phyloP scores from a whole-genome alignment of 1,140 invertebrate genomes.

The Phthorimaea operculella region DNA sequence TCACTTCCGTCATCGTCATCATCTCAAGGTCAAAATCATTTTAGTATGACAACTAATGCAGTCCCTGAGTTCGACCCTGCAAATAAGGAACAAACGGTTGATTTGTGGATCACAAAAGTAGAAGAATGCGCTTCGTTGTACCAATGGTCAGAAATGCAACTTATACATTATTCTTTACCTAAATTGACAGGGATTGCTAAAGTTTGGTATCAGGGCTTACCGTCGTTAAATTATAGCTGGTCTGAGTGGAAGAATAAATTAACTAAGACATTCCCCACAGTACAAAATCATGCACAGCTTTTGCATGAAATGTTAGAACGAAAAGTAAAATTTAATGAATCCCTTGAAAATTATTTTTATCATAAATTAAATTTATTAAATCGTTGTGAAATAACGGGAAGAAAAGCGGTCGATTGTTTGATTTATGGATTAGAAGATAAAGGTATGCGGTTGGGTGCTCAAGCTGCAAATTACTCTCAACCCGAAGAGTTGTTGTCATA shows the following conservation, averaged over 20 bases:
- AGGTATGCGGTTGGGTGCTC: slow-evolving; percentile 14
- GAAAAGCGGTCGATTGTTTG: slow-evolving; percentile 20
- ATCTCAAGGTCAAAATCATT: too few relatives aligned
- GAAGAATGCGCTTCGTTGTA: slow-evolving; percentile 1
- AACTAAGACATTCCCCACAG: slow-evolving; percentile 26
- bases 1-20: neutral
- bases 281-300: slow-evolving; percentile 22
- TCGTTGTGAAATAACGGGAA: slow-evolving; percentile 16
- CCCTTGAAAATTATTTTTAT: slow-evolving; percentile 23
- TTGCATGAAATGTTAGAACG: slow-evolving; percentile 29
- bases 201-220: slow-evolving; percentile 6
- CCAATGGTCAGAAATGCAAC: neutral
- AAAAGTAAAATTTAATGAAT: slow-evolving; percentile 13
- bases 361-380: slow-evolving; percentile 21
- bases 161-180: slow-evolving; percentile 2
- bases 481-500: slow-evolving; percentile 18
- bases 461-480: slow-evolving; percentile 13
- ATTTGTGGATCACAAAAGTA: neutral
- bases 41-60: neutral
- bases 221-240: slow-evolving; percentile 18
- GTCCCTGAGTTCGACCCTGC: slow-evolving; percentile 1
- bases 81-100: slow-evolving; percentile 5
- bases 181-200: neutral
- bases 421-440: slow-evolving; percentile 17
- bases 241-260: slow-evolving; percentile 41